A percentile compares a stretch with the other conserved stretches of the same genome.
Evolutionary conservation across 2,888 invertebrate genomes (phyloP).

Genomic region (Ganaspis brasiliensis): DNA sequence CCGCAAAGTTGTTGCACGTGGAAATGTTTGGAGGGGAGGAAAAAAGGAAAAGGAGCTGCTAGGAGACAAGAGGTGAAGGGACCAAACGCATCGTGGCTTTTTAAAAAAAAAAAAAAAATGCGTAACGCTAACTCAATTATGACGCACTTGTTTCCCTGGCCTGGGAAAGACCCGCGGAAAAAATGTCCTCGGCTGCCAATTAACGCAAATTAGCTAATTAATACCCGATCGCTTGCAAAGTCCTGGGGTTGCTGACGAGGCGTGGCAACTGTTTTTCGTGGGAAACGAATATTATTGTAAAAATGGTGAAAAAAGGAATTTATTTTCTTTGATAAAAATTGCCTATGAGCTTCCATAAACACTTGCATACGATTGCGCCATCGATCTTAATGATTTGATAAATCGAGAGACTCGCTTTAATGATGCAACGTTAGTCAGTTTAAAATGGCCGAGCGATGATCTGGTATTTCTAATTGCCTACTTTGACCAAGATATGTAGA

Average conservation of each 20-base stretch:
- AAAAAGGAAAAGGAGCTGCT: constrained; percentile 50
- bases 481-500: constrained; percentile 25
- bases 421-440: constrained; percentile 47
- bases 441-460: constrained; percentile 55
- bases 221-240: constrained; percentile 68
- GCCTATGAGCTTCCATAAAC: not conserved
- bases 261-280: constrained; percentile 32
- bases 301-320: not conserved
- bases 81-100: constrained; percentile 57
- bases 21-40: constrained; percentile 31
- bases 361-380: constrained; percentile 37
- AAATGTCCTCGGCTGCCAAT: constrained; percentile 78
- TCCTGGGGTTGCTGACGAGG: constrained; percentile 33
- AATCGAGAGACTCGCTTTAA: constrained; percentile 39
- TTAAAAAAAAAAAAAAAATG: constrained; percentile 64
- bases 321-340: not conserved
- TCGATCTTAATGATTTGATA: constrained; percentile 55
- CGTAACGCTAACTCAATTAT: constrained; percentile 79
- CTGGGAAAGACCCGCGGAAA: constrained; percentile 76
- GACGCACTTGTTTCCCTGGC: constrained; percentile 78
- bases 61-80: constrained; percentile 53
- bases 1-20: constrained; percentile 51
- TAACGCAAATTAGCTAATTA: constrained; percentile 80
- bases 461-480: constrained; percentile 62
- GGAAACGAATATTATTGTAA: constrained; percentile 4